These are phyloP conservation scores for Anguilla marmorata DNA, from an alignment of 2,797 vertebrate species.

Conservation along the genomic window DNA sequence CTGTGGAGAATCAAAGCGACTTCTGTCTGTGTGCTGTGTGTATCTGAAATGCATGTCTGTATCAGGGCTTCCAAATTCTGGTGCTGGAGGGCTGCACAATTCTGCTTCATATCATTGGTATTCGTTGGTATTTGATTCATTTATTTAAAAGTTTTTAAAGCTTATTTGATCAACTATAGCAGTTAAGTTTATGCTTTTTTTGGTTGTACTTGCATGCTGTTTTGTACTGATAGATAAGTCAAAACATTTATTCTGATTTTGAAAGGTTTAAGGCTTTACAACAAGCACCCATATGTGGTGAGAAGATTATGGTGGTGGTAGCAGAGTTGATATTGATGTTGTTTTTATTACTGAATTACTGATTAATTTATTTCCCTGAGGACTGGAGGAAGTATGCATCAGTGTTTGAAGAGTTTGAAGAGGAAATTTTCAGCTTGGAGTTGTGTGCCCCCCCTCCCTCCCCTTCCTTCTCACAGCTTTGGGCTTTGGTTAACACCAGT, in stretches of 20 bases:
- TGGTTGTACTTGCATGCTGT: not conserved
- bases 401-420: not conserved
- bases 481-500: constrained; percentile 16
- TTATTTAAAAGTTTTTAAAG: too few species aligned
- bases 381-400: not conserved
- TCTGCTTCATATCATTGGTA: too few species aligned
- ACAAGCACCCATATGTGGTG: not conserved
- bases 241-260: not conserved
- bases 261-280: not conserved
- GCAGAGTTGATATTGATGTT: not conserved
- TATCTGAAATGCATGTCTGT: not conserved
- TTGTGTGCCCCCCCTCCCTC: not conserved
- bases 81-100: too few species aligned
- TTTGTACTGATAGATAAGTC: not conserved
- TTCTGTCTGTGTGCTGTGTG: not conserved
- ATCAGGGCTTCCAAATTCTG: too few species aligned
- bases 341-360: too few species aligned
- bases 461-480: not conserved
- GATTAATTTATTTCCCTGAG: not conserved
- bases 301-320: not conserved
- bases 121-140: too few species aligned
- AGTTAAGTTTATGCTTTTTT: too few species aligned
- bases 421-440: not conserved
- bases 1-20: constrained; percentile 10
- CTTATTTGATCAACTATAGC: too few species aligned